Conservation (phyloP, 2,797 vertebrate genomes). For the Helarctos malayanus region DNA sequence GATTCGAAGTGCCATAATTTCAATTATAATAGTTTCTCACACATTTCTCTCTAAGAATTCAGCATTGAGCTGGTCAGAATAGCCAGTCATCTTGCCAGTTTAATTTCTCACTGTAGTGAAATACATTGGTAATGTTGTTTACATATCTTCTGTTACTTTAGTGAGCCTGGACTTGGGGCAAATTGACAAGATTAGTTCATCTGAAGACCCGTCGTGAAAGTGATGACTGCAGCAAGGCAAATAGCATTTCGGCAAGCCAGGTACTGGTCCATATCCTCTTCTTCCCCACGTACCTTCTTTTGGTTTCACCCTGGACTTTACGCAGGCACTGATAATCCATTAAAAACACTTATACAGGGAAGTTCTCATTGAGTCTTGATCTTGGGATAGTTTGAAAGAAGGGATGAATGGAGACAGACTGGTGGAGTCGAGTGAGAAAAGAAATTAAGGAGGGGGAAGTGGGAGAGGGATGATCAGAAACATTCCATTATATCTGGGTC, state of each 20-base stretch:
- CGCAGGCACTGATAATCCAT: not conserved
- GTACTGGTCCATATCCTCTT: not conserved
- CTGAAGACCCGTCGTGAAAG: not conserved
- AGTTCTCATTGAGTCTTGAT: not conserved
- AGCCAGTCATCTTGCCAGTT: not conserved
- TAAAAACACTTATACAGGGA: not conserved
- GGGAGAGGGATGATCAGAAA: not conserved
- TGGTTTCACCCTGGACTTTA: not conserved
- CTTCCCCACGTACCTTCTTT: not conserved
- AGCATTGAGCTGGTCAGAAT: not conserved
- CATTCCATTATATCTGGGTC: not conserved
- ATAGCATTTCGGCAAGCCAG: not conserved
- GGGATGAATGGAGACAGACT: not conserved
- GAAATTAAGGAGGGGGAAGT: not conserved
- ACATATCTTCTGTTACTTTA: constrained; percentile 9
- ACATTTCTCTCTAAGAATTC: constrained; percentile 7
- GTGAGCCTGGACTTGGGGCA: not conserved
- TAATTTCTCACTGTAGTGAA: not conserved
- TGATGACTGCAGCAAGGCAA: not conserved
- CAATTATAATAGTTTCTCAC: not conserved
- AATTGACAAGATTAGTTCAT: constrained; percentile 16
- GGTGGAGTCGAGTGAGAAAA: not conserved
- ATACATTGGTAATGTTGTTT: not conserved
- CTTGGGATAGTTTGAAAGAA: not conserved
- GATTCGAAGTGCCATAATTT: not conserved